phyloP scores from a whole-genome alignment of 2,113 vertebrate genomes.

The Halcyon senegalensis region DNA sequence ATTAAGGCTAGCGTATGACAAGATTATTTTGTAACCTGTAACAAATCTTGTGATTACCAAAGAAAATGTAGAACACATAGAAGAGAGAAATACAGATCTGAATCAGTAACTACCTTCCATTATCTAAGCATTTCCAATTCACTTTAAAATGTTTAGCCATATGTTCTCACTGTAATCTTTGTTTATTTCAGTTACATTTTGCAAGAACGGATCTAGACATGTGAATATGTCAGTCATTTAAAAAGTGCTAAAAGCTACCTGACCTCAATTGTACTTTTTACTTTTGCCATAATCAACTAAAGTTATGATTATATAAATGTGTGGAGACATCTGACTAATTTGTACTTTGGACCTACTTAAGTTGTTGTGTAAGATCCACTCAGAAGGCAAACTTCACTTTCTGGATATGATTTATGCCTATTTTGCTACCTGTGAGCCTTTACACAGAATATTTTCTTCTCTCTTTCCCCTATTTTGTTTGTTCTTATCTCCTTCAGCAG shows the following conservation, averaged over 20 bases:
- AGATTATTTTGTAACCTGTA: background rate
- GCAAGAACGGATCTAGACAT: background rate
- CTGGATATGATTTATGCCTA: background rate
- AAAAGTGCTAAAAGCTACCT: background rate
- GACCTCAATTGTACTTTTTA: background rate
- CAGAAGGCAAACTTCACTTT: background rate
- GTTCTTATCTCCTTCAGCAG: background rate
- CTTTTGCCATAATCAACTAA: background rate
- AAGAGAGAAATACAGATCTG: background rate
- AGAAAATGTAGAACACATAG: accelerated
- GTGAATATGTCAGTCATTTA: background rate
- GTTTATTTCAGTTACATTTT: background rate
- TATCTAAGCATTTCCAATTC: background rate
- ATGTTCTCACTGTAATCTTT: background rate
- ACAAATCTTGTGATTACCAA: background rate
- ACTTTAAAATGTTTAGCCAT: background rate
- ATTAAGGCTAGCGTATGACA: background rate
- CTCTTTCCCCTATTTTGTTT: background rate
- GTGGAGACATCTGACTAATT: background rate
- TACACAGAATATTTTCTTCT: background rate
- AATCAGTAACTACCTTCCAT: background rate
- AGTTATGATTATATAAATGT: background rate
- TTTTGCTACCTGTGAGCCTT: background rate
- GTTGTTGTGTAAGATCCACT: background rate
- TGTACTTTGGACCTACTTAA: slow-evolving; percentile 47